Conservation (phyloP, 2,888 invertebrate genomes). For the Doris montereyensis region DNA sequence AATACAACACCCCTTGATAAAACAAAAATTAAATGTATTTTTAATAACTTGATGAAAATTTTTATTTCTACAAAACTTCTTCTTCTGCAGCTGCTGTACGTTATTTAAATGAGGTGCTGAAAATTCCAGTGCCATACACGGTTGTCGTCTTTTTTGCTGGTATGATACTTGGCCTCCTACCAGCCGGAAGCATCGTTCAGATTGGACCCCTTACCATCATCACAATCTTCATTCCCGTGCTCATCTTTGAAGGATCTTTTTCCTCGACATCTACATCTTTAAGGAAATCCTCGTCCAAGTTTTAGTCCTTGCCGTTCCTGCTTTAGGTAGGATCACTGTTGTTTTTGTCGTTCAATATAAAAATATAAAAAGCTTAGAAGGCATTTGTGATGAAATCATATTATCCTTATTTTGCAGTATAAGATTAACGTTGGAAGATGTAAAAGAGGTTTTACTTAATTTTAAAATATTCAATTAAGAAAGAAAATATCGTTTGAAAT, state of each 20-base stretch:
- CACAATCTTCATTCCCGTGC: slow-evolving; percentile 72
- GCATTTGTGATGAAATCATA: too few relatives aligned
- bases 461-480: too few relatives aligned
- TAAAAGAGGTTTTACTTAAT: too few relatives aligned
- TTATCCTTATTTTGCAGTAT: too few relatives aligned
- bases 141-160: slow-evolving; percentile 72
- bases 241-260: slow-evolving; percentile 74
- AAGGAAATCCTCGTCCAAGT: slow-evolving; percentile 69
- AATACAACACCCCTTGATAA: too few relatives aligned
- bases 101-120: slow-evolving; percentile 50
- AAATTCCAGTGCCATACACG: slow-evolving; percentile 71
- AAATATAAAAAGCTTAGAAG: too few relatives aligned
- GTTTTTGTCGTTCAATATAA: too few relatives aligned
- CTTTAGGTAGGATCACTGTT: slow-evolving; percentile 70
- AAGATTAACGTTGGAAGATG: too few relatives aligned
- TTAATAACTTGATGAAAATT: too few relatives aligned
- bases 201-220: slow-evolving; percentile 71
- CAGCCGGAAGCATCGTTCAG: slow-evolving; percentile 54
- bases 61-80: too few relatives aligned
- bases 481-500: too few relatives aligned
- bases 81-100: slow-evolving; percentile 56
- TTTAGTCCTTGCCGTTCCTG: slow-evolving; percentile 68
- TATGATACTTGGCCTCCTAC: slow-evolving; percentile 51
- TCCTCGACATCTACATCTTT: slow-evolving; percentile 73
- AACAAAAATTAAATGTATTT: too few relatives aligned